These are phyloP conservation scores for Hipposideros armiger DNA, from an alignment of 2,113 vertebrate species.

Conservation along the genomic window DNA sequence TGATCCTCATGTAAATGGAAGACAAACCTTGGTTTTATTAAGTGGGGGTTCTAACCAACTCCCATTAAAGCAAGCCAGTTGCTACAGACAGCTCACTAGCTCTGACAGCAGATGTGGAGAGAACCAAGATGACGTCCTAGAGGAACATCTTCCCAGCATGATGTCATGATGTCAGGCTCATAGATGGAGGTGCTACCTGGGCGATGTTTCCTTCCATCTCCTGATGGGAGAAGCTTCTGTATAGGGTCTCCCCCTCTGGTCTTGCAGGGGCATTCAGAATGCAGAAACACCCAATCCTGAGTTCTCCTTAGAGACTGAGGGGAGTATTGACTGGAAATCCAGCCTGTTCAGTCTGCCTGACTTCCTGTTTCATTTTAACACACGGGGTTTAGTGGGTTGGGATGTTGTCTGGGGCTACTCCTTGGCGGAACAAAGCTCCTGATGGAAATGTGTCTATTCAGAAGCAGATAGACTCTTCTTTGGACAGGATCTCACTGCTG, in stretches of 20 bases:
- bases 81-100: not conserved
- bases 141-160: not conserved
- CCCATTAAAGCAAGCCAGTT: not conserved
- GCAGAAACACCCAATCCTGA: not conserved
- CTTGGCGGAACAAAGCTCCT: constrained; percentile 58
- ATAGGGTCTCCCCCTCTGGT: not conserved
- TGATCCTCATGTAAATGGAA: not conserved
- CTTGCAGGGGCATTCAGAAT: not conserved
- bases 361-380: constrained; percentile 36
- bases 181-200: not conserved
- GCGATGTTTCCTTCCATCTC: not conserved
- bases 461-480: constrained; percentile 77
- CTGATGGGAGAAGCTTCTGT: not conserved
- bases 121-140: not conserved
- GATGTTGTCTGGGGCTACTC: not conserved
- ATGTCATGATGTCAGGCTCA: not conserved
- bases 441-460: constrained; percentile 74
- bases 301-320: not conserved
- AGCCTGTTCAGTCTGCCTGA: not conserved
- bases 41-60: not conserved
- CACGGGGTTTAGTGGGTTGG: not conserved
- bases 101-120: not conserved
- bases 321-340: accelerated
- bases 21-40: not conserved
- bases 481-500: accelerated